A percentile compares a stretch with the other conserved stretches of the same genome.
These are phyloP conservation scores for Antennarius striatus DNA, from an alignment of 2,113 vertebrate genomes.

Conservation along the genomic window DNA sequence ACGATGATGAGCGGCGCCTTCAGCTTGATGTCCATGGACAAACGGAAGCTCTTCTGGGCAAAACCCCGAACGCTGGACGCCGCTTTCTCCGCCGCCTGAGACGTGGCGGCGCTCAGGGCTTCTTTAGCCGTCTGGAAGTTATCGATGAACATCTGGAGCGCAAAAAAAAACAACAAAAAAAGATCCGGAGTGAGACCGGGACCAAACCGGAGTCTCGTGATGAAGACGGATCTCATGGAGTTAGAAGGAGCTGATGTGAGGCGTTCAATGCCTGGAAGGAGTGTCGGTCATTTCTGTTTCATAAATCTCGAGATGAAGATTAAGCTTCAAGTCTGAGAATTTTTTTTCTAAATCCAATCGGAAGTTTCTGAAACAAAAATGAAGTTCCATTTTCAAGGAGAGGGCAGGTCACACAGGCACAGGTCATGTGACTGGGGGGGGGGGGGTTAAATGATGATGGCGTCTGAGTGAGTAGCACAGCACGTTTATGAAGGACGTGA, in stretches of 20 bases:
- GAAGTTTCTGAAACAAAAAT: constrained; percentile 34
- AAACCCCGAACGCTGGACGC: constrained; percentile 90
- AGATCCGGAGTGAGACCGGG: neutral
- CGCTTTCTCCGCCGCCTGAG: constrained; percentile 91
- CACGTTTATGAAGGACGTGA: constrained; percentile 34
- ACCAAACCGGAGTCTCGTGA: neutral
- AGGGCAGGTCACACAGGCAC: constrained; percentile 49
- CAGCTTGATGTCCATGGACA: constrained; percentile 85
- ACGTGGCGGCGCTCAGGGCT: constrained; percentile 87
- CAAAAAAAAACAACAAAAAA: neutral
- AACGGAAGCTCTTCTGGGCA: constrained; percentile 91
- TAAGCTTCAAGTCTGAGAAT: too few species aligned
- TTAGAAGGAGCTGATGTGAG: constrained; percentile 4
- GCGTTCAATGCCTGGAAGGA: constrained; percentile 17
- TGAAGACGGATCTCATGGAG: neutral
- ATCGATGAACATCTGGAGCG: constrained; percentile 86
- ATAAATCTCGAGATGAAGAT: constrained; percentile 16
- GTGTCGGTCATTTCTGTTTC: constrained; percentile 31
- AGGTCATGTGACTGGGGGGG: constrained; percentile 37
- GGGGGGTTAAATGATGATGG: constrained; percentile 31
- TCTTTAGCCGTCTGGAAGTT: constrained; percentile 93
- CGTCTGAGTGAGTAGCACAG: constrained; percentile 41
- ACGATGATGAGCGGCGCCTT: constrained; percentile 94
- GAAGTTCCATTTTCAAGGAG: neutral
- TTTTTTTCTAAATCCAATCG: neutral